phyloP scores from a whole-genome alignment of 1,140 invertebrate genomes.

The Homarus americanus region DNA sequence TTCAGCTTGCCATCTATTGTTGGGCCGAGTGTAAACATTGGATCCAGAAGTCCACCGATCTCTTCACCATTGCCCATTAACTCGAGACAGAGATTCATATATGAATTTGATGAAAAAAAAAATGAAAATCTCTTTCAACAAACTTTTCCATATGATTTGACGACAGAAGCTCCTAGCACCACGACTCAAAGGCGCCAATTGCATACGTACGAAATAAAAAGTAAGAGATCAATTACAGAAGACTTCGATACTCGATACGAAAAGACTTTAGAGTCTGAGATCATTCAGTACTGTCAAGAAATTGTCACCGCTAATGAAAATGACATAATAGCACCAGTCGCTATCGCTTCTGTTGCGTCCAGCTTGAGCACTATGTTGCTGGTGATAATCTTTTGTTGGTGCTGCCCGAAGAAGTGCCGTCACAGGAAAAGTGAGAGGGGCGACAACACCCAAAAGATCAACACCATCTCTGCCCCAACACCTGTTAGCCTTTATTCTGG shows the following conservation, averaged over 20 bases:
- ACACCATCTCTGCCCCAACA: slow-evolving; percentile 42
- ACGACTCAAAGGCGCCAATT: neutral
- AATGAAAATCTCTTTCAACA: neutral
- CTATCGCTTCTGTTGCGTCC: slow-evolving; percentile 50
- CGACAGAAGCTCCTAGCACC: neutral
- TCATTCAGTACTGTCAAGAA: slow-evolving; percentile 32
- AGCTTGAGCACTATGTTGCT: slow-evolving; percentile 31
- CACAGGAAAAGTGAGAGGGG: neutral
- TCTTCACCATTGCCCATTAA: neutral
- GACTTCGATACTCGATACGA: neutral
- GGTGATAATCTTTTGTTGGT: slow-evolving; percentile 51
- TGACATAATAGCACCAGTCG: slow-evolving; percentile 31
- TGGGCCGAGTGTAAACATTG: neutral
- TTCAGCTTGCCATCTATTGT: slow-evolving; percentile 27
- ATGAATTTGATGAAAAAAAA: slow-evolving; percentile 43
- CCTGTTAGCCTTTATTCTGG: slow-evolving; percentile 44
- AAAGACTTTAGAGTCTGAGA: slow-evolving; percentile 10
- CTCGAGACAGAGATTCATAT: slow-evolving; percentile 44
- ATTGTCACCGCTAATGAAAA: slow-evolving; percentile 31
- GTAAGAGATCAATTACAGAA: slow-evolving; percentile 20
- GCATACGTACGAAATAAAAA: slow-evolving; percentile 29
- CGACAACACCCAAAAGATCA: slow-evolving; percentile 14
- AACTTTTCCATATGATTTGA: slow-evolving; percentile 20
- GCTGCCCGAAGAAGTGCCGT: slow-evolving; percentile 37
- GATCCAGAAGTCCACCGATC: neutral